These are phyloP conservation scores for Malachius bipustulatus DNA, from an alignment of 2,888 invertebrate genomes.

Conservation along the genomic window DNA sequence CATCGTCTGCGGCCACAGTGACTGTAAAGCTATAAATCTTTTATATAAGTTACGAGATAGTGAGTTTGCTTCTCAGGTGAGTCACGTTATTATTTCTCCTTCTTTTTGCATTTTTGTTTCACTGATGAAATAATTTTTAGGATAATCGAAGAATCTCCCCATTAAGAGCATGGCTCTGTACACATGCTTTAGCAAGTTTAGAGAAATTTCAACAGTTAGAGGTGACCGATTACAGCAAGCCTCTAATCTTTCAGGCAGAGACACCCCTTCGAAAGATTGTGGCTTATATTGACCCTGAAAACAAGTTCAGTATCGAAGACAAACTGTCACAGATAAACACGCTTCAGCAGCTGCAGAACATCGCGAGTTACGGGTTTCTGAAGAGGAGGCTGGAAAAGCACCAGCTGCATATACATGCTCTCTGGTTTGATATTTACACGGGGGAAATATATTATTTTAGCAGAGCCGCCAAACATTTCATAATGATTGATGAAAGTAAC, in stretches of 20 bases:
- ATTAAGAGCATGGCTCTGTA: slow-evolving; percentile 81
- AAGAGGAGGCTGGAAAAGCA: slow-evolving; percentile 68
- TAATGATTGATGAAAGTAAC: slow-evolving; percentile 74
- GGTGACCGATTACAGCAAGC: slow-evolving; percentile 49
- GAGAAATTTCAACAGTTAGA: slow-evolving; percentile 69
- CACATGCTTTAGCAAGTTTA: slow-evolving; percentile 71
- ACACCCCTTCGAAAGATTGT: slow-evolving; percentile 78
- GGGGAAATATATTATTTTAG: slow-evolving; percentile 94
- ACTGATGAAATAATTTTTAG: neutral
- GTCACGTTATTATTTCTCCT: slow-evolving; percentile 10
- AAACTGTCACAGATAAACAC: slow-evolving; percentile 93
- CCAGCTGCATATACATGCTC: slow-evolving; percentile 78
- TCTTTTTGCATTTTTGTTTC: neutral
- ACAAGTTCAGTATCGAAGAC: slow-evolving; percentile 77
- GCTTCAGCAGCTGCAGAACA: slow-evolving; percentile 82
- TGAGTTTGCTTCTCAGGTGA: slow-evolving; percentile 58
- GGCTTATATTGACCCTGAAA: slow-evolving; percentile 89
- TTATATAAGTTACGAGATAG: slow-evolving; percentile 71
- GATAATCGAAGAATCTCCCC: slow-evolving; percentile 70
- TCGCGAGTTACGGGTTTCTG: slow-evolving; percentile 85
- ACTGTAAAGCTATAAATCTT: slow-evolving; percentile 96
- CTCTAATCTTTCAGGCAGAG: slow-evolving; percentile 76
- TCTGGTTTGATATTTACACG: slow-evolving; percentile 97
- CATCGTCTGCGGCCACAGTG: slow-evolving; percentile 94
- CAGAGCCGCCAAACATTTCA: slow-evolving; percentile 69